Conservation (phyloP, 2,797 vertebrate species). For the Cossypha niveicapilla region DNA sequence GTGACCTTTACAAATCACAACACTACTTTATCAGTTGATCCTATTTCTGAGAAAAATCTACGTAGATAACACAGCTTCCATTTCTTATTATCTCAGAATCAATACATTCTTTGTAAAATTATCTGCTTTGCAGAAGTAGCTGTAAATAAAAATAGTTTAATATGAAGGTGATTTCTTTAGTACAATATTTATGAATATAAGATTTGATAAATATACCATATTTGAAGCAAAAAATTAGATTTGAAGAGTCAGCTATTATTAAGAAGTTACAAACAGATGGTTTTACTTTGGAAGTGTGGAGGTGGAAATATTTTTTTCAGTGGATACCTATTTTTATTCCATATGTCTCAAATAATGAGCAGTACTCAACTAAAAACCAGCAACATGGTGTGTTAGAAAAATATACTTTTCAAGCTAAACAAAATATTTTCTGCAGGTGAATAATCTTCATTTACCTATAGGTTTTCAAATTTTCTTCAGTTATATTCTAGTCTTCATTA, state of each 20-base stretch:
- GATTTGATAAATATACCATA: constrained; percentile 7
- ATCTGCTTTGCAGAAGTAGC: background rate
- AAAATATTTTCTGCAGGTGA: background rate
- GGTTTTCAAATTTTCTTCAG: background rate
- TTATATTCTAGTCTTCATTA: background rate
- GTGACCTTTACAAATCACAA: constrained; percentile 42
- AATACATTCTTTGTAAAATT: constrained; percentile 37
- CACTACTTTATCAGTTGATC: constrained; percentile 31
- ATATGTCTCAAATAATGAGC: background rate
- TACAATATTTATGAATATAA: background rate
- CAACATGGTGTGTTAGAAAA: background rate
- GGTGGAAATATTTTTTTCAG: background rate
- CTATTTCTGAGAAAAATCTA: constrained; percentile 32
- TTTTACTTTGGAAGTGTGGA: background rate
- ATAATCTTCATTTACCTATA: background rate
- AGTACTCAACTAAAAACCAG: background rate
- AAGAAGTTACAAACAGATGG: background rate
- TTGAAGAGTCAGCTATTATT: constrained; percentile 17
- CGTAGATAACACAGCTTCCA: background rate
- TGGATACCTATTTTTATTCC: background rate
- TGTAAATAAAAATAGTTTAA: constrained; percentile 7
- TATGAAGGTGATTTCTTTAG: background rate
- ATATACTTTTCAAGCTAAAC: background rate
- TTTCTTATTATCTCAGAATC: constrained; percentile 52
- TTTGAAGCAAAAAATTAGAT: constrained; percentile 23